Conservation (phyloP, 2,113 vertebrate genomes). For the Dicrurus megarhynchus region DNA sequence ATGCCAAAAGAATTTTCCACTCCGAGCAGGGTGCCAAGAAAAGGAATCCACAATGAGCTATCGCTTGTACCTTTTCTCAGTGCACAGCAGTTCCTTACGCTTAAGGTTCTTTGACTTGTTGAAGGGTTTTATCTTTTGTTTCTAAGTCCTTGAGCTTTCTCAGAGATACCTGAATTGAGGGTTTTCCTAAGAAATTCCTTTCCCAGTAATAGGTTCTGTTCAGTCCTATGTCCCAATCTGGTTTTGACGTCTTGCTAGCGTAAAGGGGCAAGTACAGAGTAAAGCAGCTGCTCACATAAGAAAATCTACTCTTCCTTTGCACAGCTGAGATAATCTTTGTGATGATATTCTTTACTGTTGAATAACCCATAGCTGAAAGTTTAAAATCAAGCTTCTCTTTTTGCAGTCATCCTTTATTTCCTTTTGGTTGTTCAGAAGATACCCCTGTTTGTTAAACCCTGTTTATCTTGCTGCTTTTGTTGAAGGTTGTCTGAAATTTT, state of each 20-base stretch:
- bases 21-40: neutral
- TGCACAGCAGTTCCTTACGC: neutral
- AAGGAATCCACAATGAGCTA: neutral
- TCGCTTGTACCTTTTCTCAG: neutral
- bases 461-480: neutral
- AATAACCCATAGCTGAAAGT: neutral
- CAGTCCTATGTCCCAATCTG: neutral
- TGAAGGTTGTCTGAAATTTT: conserved; percentile 34
- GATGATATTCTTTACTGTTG: neutral
- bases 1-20: neutral
- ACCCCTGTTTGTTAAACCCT: neutral
- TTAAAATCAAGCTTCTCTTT: conserved; percentile 2
- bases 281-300: neutral
- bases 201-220: conserved; percentile 29
- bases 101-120: neutral
- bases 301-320: neutral
- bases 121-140: neutral
- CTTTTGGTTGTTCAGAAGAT: neutral
- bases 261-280: neutral
- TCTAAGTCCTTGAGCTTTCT: neutral
- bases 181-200: neutral
- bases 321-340: neutral
- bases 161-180: neutral
- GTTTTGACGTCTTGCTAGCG: neutral
- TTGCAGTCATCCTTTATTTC: conserved; percentile 40